These are phyloP conservation scores for Pseudorasbora parva DNA, from an alignment of 2,113 vertebrate species.

Conservation along the genomic window DNA sequence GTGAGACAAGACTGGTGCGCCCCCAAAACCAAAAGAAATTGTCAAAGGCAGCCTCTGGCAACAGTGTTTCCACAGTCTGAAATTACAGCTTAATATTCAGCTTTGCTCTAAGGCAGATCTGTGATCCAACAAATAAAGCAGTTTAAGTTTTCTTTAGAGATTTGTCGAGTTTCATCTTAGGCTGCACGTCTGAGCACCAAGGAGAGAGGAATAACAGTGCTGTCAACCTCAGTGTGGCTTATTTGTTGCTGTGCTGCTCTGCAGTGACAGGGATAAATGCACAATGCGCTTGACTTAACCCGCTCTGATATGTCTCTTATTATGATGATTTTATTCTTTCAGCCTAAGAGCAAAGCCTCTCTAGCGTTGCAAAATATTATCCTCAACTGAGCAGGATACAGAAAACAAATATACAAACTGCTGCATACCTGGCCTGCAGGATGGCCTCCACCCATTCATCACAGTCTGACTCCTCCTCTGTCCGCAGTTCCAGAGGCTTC, in stretches of 20 bases:
- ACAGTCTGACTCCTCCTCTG: constrained; percentile 91
- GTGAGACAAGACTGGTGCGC: not conserved
- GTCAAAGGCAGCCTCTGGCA: not conserved
- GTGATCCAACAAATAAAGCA: constrained; percentile 14
- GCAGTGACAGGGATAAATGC: constrained; percentile 29
- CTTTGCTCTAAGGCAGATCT: constrained; percentile 9
- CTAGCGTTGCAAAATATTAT: not conserved
- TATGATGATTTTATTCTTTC: constrained; percentile 16
- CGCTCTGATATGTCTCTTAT: constrained; percentile 16
- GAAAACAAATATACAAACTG: constrained; percentile 28
- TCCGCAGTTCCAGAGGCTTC: constrained; percentile 94
- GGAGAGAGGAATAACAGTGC: constrained; percentile 29
- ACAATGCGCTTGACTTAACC: constrained; percentile 11
- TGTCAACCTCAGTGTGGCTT: constrained; percentile 43
- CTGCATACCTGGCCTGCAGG: constrained; percentile 88
- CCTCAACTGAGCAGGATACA: constrained; percentile 12
- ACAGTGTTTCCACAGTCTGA: not conserved
- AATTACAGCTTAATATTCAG: constrained; percentile 5
- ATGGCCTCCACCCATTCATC: constrained; percentile 98
- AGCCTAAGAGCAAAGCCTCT: constrained; percentile 17
- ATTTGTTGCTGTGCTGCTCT: constrained; percentile 37
- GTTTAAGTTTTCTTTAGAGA: constrained; percentile 30
- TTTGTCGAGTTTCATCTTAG: constrained; percentile 10
- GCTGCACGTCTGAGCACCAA: constrained; percentile 14
- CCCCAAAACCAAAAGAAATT: not conserved